phyloP scores from a whole-genome alignment of 2,113 vertebrate species.

The Felis catus region DNA sequence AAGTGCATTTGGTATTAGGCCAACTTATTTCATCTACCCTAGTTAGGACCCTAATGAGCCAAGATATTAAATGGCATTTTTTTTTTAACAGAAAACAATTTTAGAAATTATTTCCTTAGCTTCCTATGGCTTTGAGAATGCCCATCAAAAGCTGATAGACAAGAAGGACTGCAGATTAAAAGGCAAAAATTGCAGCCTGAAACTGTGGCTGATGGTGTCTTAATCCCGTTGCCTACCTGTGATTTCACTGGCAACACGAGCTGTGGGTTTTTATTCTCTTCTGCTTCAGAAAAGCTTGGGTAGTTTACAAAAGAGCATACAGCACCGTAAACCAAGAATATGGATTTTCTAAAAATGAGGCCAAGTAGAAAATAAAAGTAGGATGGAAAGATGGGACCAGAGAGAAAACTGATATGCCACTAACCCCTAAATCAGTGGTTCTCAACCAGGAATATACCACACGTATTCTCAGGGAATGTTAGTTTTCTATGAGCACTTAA shows the following conservation, averaged over 20 bases:
- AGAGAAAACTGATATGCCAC: background rate
- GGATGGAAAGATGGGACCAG: background rate
- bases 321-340: background rate
- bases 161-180: background rate
- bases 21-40: background rate
- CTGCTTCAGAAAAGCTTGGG: background rate
- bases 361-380: slow-evolving; percentile 33
- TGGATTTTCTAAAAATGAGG: background rate
- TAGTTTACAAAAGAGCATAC: background rate
- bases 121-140: background rate
- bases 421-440: background rate
- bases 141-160: background rate
- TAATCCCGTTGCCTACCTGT: background rate
- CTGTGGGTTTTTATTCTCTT: background rate
- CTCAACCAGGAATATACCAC: background rate
- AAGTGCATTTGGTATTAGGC: background rate
- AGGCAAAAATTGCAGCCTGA: background rate
- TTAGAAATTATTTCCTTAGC: background rate
- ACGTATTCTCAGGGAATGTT: background rate
- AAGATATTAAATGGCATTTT: slow-evolving; percentile 1
- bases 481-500: background rate
- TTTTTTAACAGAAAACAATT: background rate
- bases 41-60: background rate
- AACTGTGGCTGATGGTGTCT: background rate
- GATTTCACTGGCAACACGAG: background rate